phyloP scores from a whole-genome alignment of 2,113 vertebrate genomes.

The Siniperca chuatsi region DNA sequence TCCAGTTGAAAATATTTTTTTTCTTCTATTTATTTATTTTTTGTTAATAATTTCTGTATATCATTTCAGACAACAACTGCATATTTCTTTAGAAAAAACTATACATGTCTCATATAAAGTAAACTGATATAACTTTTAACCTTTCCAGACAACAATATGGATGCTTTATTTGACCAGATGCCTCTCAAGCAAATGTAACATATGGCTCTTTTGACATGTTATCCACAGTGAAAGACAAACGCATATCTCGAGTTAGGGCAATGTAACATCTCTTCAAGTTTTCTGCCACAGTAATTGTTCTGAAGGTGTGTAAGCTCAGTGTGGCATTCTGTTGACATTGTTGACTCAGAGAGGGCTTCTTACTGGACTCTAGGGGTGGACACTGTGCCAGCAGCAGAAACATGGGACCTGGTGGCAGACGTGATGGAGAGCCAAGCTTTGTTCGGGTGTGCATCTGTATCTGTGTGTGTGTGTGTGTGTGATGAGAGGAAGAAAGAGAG shows the following conservation, averaged over 20 bases:
- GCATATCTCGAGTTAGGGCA: neutral
- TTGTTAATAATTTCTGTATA: neutral
- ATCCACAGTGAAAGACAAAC: neutral
- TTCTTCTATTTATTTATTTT: neutral
- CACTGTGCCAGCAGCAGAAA: slow-evolving; percentile 68
- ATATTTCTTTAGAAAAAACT: neutral
- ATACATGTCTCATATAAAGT: neutral
- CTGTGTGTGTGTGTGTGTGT: slow-evolving; percentile 5
- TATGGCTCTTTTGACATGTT: neutral
- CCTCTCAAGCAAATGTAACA: neutral
- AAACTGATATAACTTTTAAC: neutral
- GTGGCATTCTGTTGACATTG: slow-evolving; percentile 75
- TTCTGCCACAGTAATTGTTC: slow-evolving; percentile 30
- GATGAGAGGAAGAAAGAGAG: slow-evolving; percentile 26
- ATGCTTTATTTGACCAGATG: slow-evolving; percentile 23
- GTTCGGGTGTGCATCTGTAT: slow-evolving; percentile 44
- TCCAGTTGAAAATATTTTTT: neutral
- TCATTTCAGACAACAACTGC: neutral
- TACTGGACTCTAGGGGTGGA: slow-evolving; percentile 57
- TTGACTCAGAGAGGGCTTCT: slow-evolving; percentile 67
- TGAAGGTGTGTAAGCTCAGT: slow-evolving; percentile 54
- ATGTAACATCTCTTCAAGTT: slow-evolving; percentile 10
- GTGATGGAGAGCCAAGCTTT: slow-evolving; percentile 76
- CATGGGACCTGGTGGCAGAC: slow-evolving; percentile 72
- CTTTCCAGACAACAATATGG: neutral